Conservation (phyloP, 2,797 vertebrate genomes). For the Cirrhinus mrigala region DNA sequence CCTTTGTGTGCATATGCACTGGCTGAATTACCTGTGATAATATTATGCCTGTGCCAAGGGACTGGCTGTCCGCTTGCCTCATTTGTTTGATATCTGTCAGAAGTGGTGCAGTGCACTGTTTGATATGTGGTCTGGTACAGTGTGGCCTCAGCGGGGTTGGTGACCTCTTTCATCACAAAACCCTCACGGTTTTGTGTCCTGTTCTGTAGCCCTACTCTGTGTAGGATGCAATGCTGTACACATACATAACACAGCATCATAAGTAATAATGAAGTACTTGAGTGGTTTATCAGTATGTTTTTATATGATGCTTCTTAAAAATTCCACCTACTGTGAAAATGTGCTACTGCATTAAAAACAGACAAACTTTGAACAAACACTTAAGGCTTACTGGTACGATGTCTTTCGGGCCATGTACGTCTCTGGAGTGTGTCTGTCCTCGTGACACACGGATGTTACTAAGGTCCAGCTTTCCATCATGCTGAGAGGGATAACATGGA, state of each 20-base stretch:
- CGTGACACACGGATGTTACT: background rate
- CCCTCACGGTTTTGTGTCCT: conserved; percentile 54
- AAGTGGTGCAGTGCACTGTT: conserved; percentile 32
- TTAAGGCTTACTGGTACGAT: conserved; percentile 41
- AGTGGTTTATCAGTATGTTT: background rate
- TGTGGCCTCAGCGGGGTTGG: conserved; percentile 51
- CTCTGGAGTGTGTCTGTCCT: conserved; percentile 58
- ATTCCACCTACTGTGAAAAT: conserved; percentile 8
- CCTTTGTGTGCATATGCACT: background rate
- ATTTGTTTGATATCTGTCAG: background rate
- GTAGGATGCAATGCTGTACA: conserved; percentile 58
- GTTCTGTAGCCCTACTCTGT: conserved; percentile 49
- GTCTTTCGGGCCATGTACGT: conserved; percentile 59
- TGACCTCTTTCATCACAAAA: conserved; percentile 61
- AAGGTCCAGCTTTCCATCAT: conserved; percentile 49
- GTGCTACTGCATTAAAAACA: background rate
- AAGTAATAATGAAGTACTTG: background rate
- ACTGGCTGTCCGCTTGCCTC: conserved; percentile 43
- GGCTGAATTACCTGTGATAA: conserved; percentile 66
- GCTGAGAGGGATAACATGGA: conserved; percentile 58
- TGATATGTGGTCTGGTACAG: conserved; percentile 55
- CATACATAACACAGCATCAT: background rate
- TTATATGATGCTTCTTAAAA: background rate
- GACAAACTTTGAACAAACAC: background rate
- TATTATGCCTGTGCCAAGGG: conserved; percentile 66